Percentiles rank a stretch among this genome's conserved stretches.
phyloP scores from a whole-genome alignment of 1,140 invertebrate genomes.

The Eciton burchellii region DNA sequence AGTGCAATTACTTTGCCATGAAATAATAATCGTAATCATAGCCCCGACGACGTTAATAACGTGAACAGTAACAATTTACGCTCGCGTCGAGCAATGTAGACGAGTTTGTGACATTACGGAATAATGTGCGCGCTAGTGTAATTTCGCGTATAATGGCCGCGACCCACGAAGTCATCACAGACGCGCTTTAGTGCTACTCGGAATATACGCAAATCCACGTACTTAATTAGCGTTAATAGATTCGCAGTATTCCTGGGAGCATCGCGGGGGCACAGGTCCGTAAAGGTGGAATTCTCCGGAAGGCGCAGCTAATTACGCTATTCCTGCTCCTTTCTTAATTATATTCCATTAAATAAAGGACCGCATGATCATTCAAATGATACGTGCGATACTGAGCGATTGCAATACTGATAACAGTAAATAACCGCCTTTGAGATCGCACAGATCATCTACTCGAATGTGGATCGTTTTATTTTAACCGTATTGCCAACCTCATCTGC shows the following conservation, averaged over 20 bases:
- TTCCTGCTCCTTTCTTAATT: background rate
- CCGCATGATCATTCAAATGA: no score
- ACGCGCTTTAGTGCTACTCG: conserved; percentile 34
- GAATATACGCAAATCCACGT: conserved; percentile 41
- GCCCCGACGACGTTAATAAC: conserved; percentile 49
- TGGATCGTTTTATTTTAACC: background rate
- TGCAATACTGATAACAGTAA: background rate
- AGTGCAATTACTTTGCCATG: conserved; percentile 42
- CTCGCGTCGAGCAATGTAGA: conserved; percentile 20
- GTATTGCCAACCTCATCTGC: background rate
- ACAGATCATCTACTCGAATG: no score
- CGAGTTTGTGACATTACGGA: conserved; percentile 53
- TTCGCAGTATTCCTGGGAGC: background rate
- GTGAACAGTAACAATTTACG: conserved; percentile 51
- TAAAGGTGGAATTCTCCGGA: background rate
- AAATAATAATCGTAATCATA: conserved; percentile 60
- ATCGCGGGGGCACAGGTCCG: background rate
- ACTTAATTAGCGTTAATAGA: conserved; percentile 60
- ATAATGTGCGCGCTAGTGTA: conserved; percentile 50
- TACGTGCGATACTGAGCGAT: no score
- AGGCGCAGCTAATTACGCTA: background rate
- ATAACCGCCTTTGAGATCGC: background rate
- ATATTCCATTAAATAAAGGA: background rate
- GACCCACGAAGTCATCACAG: conserved; percentile 45
- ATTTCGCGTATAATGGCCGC: conserved; percentile 57